phyloP scores from a whole-genome alignment of 2,113 vertebrate species.

The Tachuris rubrigastra region DNA sequence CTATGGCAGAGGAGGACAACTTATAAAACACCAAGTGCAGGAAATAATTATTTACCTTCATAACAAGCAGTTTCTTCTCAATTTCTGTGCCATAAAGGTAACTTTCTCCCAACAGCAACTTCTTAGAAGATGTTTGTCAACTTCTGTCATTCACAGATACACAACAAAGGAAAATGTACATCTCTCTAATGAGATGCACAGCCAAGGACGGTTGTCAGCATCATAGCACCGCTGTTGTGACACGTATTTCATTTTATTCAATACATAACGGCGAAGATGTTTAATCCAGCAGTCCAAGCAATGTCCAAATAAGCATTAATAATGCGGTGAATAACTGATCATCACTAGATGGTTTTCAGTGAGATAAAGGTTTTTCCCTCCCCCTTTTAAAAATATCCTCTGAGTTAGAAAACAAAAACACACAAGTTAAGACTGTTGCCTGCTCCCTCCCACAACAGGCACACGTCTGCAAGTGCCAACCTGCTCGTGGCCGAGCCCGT shows the following conservation, averaged over 20 bases:
- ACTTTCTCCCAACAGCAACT: conserved; percentile 66
- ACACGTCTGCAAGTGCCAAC: conserved; percentile 23
- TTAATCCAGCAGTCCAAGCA: conserved; percentile 77
- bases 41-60: conserved; percentile 40
- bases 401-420: neutral
- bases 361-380: conserved; percentile 41
- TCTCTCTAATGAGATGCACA: conserved; percentile 77
- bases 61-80: neutral
- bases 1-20: neutral
- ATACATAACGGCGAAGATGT: conserved; percentile 73
- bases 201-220: conserved; percentile 76
- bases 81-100: neutral
- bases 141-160: conserved; percentile 74
- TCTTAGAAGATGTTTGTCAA: conserved; percentile 74
- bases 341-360: conserved; percentile 67
- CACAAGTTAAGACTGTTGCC: neutral
- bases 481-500: neutral
- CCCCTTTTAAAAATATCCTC: conserved; percentile 55
- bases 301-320: conserved; percentile 75
- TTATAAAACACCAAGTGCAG: neutral
- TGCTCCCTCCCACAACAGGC: neutral
- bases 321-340: conserved; percentile 67
- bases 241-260: conserved; percentile 77
- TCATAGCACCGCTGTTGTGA: conserved; percentile 77
- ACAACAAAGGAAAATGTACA: conserved; percentile 73